Evolutionary conservation across 2,797 vertebrate genomes (phyloP).

Genomic region (Ciconia nigra): DNA sequence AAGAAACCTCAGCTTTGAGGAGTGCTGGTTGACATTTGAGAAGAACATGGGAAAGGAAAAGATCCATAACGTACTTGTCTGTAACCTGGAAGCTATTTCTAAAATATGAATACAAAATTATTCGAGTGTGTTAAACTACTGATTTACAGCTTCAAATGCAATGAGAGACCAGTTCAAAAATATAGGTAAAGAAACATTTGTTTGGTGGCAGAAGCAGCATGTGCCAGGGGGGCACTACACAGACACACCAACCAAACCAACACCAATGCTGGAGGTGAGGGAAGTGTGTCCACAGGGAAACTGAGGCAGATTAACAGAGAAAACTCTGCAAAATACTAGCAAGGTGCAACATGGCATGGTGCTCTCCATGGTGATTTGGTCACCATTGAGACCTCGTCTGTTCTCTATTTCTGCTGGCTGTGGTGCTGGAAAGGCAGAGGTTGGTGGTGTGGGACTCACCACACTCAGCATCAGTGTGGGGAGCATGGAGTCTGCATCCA

Average conservation of each 20-base stretch:
- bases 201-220: neutral
- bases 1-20: neutral
- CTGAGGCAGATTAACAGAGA: neutral
- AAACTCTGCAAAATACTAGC: neutral
- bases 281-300: neutral
- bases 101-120: neutral
- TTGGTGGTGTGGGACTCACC: rapidly evolving
- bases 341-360: neutral
- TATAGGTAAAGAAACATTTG: neutral
- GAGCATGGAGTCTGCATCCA: neutral
- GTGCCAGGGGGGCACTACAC: no score
- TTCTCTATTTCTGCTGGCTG: neutral
- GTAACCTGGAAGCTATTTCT: neutral
- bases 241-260: neutral
- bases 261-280: neutral
- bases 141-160: neutral
- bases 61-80: neutral
- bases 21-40: neutral
- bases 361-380: rapidly evolving
- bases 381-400: neutral
- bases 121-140: neutral
- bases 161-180: neutral
- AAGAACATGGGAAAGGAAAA: neutral
- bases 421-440: neutral
- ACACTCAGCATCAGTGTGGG: neutral